A percentile compares a stretch with the other conserved stretches of the same genome.
phyloP scores from a whole-genome alignment of 2,888 invertebrate species.

The Pachydiplax longipennis region DNA sequence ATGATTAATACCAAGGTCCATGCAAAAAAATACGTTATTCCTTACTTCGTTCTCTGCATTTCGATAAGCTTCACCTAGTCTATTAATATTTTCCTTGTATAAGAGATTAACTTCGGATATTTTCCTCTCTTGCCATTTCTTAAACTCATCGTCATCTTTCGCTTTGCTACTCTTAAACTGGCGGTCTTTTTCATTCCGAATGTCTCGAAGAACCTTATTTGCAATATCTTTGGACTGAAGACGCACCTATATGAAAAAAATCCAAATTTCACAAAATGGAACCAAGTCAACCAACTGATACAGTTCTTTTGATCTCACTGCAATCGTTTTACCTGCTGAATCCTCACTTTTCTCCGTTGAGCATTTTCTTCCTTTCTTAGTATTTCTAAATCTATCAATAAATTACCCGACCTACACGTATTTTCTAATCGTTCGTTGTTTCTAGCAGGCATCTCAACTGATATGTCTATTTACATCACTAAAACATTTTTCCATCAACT shows the following conservation, averaged over 20 bases:
- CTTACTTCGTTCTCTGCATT: not conserved
- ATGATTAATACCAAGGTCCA: not conserved
- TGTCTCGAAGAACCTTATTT: not conserved
- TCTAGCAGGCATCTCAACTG: no score
- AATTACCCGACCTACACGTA: not conserved
- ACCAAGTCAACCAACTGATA: not conserved
- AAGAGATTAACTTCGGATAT: not conserved
- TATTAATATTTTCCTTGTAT: conserved; percentile 14
- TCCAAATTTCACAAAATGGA: not conserved
- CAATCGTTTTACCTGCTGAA: not conserved
- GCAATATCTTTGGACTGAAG: conserved; percentile 25
- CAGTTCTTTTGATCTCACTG: no score
- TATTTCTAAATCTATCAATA: conserved; percentile 7
- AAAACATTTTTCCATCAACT: no score
- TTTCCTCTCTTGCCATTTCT: conserved; percentile 2
- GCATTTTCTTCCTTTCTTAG: not conserved
- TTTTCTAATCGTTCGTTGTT: no score
- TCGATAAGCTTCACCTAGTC: not conserved
- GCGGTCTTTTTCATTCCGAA: not conserved
- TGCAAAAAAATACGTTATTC: not conserved
- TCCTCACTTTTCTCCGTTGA: not conserved
- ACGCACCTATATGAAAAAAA: not conserved
- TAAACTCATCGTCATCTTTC: not conserved
- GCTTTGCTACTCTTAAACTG: not conserved
- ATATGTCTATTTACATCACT: no score